Conservation (phyloP, 1,140 invertebrate species). For the Leptopilina boulardi region DNA sequence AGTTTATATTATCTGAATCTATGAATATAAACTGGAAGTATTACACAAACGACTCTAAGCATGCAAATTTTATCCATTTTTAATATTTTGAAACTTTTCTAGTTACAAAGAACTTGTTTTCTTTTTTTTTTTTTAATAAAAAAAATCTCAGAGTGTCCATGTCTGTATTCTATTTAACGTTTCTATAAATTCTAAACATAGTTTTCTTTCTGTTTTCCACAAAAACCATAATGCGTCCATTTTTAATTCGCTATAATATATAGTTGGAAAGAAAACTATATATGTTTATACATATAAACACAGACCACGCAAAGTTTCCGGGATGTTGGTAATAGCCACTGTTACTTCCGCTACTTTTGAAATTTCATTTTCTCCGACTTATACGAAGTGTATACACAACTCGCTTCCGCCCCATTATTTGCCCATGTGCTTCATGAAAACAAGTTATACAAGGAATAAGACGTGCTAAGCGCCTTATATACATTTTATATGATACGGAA, state of each 20-base stretch:
- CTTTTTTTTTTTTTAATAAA: neutral
- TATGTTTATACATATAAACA: neutral
- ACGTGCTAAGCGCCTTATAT: slow-evolving; percentile 1
- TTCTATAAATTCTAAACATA: neutral
- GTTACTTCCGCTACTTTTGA: slow-evolving; percentile 27
- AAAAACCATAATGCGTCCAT: neutral
- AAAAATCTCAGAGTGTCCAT: neutral
- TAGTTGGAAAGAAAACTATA: neutral
- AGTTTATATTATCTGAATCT: neutral
- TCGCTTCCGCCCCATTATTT: slow-evolving; percentile 23
- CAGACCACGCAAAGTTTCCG: neutral
- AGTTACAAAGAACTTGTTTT: neutral
- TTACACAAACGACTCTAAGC: neutral
- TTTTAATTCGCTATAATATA: neutral
- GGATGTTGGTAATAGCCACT: slow-evolving; percentile 19
- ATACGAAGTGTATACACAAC: neutral
- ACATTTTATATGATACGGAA: neutral
- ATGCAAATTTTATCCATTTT: neutral
- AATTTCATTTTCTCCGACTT: slow-evolving; percentile 26
- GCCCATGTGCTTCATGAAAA: slow-evolving; percentile 10
- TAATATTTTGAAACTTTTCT: neutral
- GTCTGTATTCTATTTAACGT: no score
- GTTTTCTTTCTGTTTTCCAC: neutral
- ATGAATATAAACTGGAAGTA: neutral
- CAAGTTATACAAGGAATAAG: slow-evolving; percentile 1